Conservation (phyloP, 35 echinoderm and acorn worm genomes). For the Lytechinus pictus region DNA sequence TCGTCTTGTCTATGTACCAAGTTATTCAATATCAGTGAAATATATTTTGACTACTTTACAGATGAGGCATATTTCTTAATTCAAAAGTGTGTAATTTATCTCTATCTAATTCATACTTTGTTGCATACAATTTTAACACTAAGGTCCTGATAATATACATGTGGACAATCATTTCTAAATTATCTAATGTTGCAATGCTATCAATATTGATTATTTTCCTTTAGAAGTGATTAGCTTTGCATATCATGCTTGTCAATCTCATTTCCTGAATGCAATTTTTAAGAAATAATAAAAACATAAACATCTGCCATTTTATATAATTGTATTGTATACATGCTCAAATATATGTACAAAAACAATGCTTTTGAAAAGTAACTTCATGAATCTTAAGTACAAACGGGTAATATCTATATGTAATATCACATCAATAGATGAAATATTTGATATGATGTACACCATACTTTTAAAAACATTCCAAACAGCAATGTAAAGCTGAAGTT, state of each 20-base stretch:
- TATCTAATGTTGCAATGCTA: not conserved
- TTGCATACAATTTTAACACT: not conserved
- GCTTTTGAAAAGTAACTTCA: not conserved
- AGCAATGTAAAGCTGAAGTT: not conserved
- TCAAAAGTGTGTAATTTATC: not conserved
- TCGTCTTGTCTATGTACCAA: not conserved
- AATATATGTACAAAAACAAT: constrained; percentile 15
- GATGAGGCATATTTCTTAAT: not conserved
- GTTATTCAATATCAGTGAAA: not conserved
- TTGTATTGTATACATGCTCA: constrained; percentile 13
- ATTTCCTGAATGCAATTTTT: not conserved
- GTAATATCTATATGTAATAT: not conserved
- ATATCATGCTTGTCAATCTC: constrained; percentile 11
- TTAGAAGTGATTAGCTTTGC: not conserved
- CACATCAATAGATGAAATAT: not conserved
- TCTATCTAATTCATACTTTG: not conserved
- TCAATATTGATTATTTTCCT: not conserved
- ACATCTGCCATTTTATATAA: not conserved
- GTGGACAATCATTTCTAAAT: not conserved
- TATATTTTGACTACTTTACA: not conserved
- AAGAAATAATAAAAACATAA: constrained; percentile 20
- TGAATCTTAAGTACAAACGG: not conserved
- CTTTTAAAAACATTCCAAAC: not conserved
- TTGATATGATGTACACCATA: not conserved
- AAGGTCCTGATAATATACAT: not conserved